Conservation (phyloP, 2,888 invertebrate species). For the Rutpela maculata region DNA sequence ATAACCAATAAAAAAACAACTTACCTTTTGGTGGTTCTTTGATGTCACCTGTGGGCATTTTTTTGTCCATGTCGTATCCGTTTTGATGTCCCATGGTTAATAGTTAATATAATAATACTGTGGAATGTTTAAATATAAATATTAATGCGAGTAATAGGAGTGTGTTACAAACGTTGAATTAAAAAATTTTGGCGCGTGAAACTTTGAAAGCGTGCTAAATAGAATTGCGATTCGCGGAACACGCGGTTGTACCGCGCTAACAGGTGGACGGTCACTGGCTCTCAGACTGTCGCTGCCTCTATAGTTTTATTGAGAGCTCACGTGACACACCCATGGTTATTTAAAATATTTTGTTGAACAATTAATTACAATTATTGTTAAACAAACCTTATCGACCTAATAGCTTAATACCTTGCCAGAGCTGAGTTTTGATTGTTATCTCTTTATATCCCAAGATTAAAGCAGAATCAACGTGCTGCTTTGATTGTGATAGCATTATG, state of each 20-base stretch:
- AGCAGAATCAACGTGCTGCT: not conserved
- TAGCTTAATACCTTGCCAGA: constrained; percentile 27
- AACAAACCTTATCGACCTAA: constrained; percentile 34
- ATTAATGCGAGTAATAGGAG: not conserved
- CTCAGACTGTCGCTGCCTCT: constrained; percentile 15
- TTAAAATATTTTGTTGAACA: constrained; percentile 35
- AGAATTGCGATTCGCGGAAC: constrained; percentile 28
- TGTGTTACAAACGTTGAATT: not conserved
- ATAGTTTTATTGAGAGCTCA: constrained; percentile 41
- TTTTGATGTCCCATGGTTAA: constrained; percentile 51
- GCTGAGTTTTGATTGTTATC: constrained; percentile 11
- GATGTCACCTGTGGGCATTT: constrained; percentile 41
- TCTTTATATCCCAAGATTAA: constrained; percentile 3
- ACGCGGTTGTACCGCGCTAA: constrained; percentile 39
- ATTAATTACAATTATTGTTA: constrained; percentile 26
- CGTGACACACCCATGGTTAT: constrained; percentile 45
- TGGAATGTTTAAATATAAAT: constrained; percentile 29
- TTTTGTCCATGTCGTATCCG: constrained; percentile 51
- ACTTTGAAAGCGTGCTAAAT: constrained; percentile 2
- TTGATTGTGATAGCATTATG: constrained; percentile 11
- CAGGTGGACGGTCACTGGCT: constrained; percentile 48
- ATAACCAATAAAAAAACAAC: constrained; percentile 10
- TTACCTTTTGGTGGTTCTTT: constrained; percentile 41
- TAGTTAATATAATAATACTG: constrained; percentile 29
- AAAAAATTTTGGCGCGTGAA: constrained; percentile 33